Evolutionary conservation across 2,797 vertebrate species (phyloP).

Genomic region (Myripristis murdjan): DNA sequence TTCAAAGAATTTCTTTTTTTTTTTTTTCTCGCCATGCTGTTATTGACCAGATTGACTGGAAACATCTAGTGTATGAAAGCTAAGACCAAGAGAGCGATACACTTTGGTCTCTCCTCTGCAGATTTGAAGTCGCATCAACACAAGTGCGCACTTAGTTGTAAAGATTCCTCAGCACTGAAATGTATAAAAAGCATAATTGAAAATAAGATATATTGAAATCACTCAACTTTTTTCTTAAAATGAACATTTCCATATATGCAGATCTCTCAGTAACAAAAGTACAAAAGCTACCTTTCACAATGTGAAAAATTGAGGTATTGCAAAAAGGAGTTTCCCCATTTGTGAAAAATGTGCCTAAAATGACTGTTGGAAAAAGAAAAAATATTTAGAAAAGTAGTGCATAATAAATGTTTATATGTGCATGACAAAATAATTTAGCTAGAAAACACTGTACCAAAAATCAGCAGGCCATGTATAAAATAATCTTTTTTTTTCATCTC

Average conservation of each 20-base stretch:
- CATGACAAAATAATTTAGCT: slow-evolving; percentile 99
- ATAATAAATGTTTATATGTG: slow-evolving; percentile 99
- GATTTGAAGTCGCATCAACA: slow-evolving; percentile 96
- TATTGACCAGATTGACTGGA: slow-evolving; percentile 77
- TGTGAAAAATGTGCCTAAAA: slow-evolving; percentile 99
- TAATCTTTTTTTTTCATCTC: slow-evolving; percentile 92
- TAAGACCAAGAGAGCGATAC: slow-evolving; percentile 93
- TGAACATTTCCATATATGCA: slow-evolving; percentile 99
- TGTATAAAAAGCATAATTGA: slow-evolving; percentile 99
- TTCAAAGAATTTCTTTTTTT: slow-evolving; percentile 70
- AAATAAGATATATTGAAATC: slow-evolving; percentile 99
- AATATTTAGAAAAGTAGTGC: slow-evolving; percentile 99
- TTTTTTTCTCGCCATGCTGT: slow-evolving; percentile 82
- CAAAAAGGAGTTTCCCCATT: slow-evolving; percentile 99
- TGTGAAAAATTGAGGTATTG: slow-evolving; percentile 99
- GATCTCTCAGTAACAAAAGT: slow-evolving; percentile 99
- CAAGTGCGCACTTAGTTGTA: slow-evolving; percentile 98
- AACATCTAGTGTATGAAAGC: slow-evolving; percentile 91
- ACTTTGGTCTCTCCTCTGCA: slow-evolving; percentile 97
- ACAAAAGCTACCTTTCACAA: slow-evolving; percentile 99
- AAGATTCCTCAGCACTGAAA: slow-evolving; percentile 99
- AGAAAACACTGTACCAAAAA: slow-evolving; percentile 99
- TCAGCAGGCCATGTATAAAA: slow-evolving; percentile 99
- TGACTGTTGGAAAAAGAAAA: slow-evolving; percentile 98
- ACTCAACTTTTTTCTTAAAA: slow-evolving; percentile 95